phyloP scores from a whole-genome alignment of 2,113 vertebrate species.

The Poeciliopsis retropinna region DNA sequence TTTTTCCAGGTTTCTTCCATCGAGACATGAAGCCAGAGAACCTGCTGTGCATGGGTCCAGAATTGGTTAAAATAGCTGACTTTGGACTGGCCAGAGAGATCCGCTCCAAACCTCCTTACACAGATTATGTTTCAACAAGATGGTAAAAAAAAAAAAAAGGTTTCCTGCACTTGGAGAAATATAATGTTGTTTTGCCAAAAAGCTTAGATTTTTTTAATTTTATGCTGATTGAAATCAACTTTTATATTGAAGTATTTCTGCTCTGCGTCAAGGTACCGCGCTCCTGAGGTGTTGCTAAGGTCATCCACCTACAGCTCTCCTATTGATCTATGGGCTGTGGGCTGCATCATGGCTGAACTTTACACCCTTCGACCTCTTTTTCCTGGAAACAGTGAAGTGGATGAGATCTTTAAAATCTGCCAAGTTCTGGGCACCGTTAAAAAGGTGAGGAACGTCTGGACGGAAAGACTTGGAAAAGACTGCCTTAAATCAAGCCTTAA shows the following conservation, averaged over 20 bases:
- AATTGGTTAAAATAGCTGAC: slow-evolving; percentile 98
- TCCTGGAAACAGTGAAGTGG: slow-evolving; percentile 97
- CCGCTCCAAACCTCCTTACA: slow-evolving; percentile 95
- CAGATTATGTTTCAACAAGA: slow-evolving; percentile 96
- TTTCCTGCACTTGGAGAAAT: neutral
- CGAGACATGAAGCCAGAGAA: slow-evolving; percentile 99
- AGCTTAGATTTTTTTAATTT: neutral
- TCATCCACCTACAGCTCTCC: slow-evolving; percentile 93
- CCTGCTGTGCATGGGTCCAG: slow-evolving; percentile 96
- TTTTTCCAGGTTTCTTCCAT: slow-evolving; percentile 90
- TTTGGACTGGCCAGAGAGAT: slow-evolving; percentile 97
- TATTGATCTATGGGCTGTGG: slow-evolving; percentile 97
- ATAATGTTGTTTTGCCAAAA: too few species aligned
- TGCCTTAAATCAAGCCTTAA: too few species aligned
- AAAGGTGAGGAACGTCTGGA: slow-evolving; percentile 81
- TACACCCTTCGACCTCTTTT: slow-evolving; percentile 96
- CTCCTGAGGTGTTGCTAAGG: slow-evolving; percentile 94
- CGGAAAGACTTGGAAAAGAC: neutral
- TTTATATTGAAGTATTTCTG: neutral
- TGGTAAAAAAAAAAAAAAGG: slow-evolving; percentile 85
- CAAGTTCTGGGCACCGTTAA: slow-evolving; percentile 97
- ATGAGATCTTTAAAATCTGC: slow-evolving; percentile 99
- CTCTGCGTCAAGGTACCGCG: slow-evolving; percentile 87
- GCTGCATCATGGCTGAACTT: slow-evolving; percentile 97
- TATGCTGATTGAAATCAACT: neutral